Base-by-base conservation (phyloP, 2,888 invertebrate genomes). In the Xanthorhoe spadicearia region DNA sequence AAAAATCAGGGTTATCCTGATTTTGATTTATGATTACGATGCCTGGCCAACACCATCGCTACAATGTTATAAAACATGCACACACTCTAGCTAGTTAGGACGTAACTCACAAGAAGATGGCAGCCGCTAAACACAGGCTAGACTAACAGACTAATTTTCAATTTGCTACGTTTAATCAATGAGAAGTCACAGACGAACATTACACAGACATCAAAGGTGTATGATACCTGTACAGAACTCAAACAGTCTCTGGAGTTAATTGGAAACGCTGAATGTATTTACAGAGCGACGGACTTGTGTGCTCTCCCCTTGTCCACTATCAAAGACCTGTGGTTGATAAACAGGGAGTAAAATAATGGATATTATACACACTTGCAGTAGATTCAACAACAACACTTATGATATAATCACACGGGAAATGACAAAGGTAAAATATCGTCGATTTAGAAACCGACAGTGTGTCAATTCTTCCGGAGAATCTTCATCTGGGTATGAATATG, bases 181-280 rank as follows among this genome's bases (percentile, higher is more conserved):
- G 70, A 74, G 78, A 76, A 74, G 74, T 79, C 69, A 79, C 77
- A 77, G 77, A 77, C 78, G 78, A 79, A 84, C 74, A 83, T 80
- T 74, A 72, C 77, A 76, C 70, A 64, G 59, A 86, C 87, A 82
- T 89, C 89, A 89, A 89, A 89, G 87, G 85, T 79, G 80, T 82
- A 83, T 86, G 86, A 90, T 88, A 87, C 84, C 84, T 83, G 83
- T 50, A 64, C 77, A 77, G 78, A 86, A 86, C 82, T 82, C 84
- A 89, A 86, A 88, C 88, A 86, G 83, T 82, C 81, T 77, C 82
- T 78, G 76, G 77, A 83, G 81, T 89, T 90, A 90, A 92, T 91
- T 90, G 90, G 83, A 89, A 89, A 89, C 80, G 83, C 75, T 69
- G 77, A 77, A 77, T 78, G 82, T 91, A 90, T 92, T 92, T 89